Conservation (phyloP, 1,140 invertebrate genomes). For the Bombus pyrosoma region DNA sequence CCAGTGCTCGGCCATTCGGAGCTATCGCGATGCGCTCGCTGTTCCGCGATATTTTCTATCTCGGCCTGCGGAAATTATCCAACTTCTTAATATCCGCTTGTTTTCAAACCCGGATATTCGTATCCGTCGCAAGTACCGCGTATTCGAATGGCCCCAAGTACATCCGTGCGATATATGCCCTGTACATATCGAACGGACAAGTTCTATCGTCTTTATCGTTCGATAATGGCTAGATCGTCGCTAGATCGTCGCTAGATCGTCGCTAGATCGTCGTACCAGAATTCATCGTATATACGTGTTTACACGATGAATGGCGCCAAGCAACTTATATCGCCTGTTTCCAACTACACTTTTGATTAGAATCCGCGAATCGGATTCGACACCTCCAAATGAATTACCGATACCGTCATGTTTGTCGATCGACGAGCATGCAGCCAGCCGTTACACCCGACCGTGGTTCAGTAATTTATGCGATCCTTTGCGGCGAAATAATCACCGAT, state of each 20-base stretch:
- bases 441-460: not conserved
- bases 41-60: conserved; percentile 19
- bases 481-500: not conserved
- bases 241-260: not conserved
- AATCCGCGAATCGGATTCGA: not conserved
- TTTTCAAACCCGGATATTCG: conserved; percentile 37
- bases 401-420: not conserved
- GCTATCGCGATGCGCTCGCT: not conserved
- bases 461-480: not conserved
- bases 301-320: not conserved
- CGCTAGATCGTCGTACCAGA: too few species aligned
- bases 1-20: not conserved
- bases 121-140: conserved; percentile 18
- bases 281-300: not conserved
- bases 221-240: not conserved
- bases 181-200: not conserved
- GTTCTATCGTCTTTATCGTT: not conserved
- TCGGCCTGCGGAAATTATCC: conserved; percentile 23
- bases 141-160: not conserved
- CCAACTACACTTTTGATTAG: conserved; percentile 2
- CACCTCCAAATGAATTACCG: not conserved
- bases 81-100: conserved; percentile 43
- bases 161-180: not conserved
- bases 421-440: not conserved
- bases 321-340: not conserved